These are phyloP conservation scores for Leptopilina myrica DNA, from an alignment of 2,888 invertebrate species.

Conservation along the genomic window DNA sequence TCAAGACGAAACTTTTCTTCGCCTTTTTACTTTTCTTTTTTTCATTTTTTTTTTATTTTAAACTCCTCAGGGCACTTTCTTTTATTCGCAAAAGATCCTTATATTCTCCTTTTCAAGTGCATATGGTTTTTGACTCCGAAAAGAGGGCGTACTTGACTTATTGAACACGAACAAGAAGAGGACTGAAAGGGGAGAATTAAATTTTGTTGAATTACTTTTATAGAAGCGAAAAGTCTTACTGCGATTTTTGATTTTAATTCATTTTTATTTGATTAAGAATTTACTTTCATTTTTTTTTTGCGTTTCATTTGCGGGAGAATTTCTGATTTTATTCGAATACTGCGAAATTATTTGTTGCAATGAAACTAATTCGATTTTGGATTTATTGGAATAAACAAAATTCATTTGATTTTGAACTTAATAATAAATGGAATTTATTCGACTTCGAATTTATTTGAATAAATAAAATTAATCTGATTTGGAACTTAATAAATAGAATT, in stretches of 20 bases:
- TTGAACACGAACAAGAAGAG: constrained; percentile 9
- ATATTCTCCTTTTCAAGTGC: constrained; percentile 4
- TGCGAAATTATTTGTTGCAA: too few relatives aligned
- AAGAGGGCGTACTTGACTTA: constrained; percentile 23
- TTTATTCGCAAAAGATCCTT: constrained; percentile 1
- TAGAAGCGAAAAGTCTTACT: neutral
- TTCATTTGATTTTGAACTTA: too few relatives aligned
- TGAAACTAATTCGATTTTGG: too few relatives aligned
- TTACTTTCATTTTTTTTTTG: neutral
- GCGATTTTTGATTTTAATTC: too few relatives aligned
- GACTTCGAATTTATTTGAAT: too few relatives aligned
- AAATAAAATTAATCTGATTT: too few relatives aligned
- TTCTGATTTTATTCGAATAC: too few relatives aligned
- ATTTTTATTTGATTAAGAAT: too few relatives aligned
- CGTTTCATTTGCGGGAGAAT: neutral
- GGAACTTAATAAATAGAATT: too few relatives aligned
- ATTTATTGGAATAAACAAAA: too few relatives aligned
- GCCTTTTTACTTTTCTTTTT: neutral
- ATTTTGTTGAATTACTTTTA: constrained; percentile 15
- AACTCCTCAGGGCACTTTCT: neutral
- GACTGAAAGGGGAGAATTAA: constrained; percentile 11
- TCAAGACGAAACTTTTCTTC: constrained; percentile 24
- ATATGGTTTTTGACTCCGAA: constrained; percentile 16
- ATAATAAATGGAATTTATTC: too few relatives aligned
- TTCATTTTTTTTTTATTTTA: neutral